Evolutionary conservation across 2,888 invertebrate species (phyloP).

Genomic region (Craniophora ligustri): DNA sequence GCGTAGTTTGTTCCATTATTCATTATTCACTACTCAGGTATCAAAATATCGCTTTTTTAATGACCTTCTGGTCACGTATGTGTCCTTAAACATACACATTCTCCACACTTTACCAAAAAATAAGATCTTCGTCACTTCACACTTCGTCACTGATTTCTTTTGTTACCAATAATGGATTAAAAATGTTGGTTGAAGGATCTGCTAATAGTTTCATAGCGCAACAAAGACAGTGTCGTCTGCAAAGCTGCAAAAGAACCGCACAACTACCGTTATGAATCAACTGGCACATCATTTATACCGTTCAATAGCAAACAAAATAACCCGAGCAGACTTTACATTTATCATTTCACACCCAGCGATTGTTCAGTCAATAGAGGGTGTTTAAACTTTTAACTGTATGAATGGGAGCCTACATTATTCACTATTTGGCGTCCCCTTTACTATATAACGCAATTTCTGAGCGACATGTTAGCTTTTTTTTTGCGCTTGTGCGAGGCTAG

Average conservation of each 20-base stretch:
- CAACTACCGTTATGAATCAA: conserved; percentile 31
- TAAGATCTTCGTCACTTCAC: too few relatives aligned
- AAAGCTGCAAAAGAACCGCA: conserved; percentile 20
- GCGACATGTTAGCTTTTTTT: conserved; percentile 78
- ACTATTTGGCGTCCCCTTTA: conserved; percentile 77
- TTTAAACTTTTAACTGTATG: conserved; percentile 83
- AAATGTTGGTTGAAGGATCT: background rate
- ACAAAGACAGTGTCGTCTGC: conserved; percentile 3
- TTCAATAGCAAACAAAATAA: conserved; percentile 48
- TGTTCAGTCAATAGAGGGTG: conserved; percentile 81
- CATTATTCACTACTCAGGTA: too few relatives aligned
- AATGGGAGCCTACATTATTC: conserved; percentile 82
- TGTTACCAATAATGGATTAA: background rate
- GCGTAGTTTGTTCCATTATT: too few relatives aligned
- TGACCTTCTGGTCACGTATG: too few relatives aligned
- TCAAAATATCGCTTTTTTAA: too few relatives aligned
- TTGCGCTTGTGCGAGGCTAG: conserved; percentile 54
- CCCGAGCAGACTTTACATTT: conserved; percentile 68
- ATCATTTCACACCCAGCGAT: conserved; percentile 76
- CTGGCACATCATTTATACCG: conserved; percentile 40
- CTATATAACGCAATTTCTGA: conserved; percentile 69
- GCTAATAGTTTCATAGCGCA: background rate
- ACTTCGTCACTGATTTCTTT: too few relatives aligned
- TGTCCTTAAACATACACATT: too few relatives aligned
- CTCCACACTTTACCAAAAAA: too few relatives aligned